A percentile compares a stretch with the other conserved stretches of the same genome.
phyloP scores from a whole-genome alignment of 2,113 vertebrate species.

The Callionymus lyra region DNA sequence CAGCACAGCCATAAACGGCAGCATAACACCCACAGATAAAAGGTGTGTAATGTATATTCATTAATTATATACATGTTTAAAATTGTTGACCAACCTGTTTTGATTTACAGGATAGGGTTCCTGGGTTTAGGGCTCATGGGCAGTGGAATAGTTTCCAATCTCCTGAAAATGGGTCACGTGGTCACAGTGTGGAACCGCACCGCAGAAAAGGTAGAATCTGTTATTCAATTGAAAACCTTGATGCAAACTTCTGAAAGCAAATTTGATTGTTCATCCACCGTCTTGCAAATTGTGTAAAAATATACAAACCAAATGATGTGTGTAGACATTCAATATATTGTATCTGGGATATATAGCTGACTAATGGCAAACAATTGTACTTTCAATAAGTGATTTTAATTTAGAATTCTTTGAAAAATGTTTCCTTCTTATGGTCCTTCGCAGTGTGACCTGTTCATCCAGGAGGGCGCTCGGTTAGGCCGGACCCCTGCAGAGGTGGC shows the following conservation, averaged over 20 bases:
- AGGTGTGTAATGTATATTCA: constrained; percentile 70
- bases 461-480: constrained; percentile 92
- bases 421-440: not conserved
- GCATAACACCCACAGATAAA: constrained; percentile 95
- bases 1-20: constrained; percentile 96
- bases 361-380: no score
- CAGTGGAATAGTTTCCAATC: constrained; percentile 93
- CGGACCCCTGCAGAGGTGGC: constrained; percentile 96
- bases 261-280: no score
- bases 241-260: no score
- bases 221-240: no score
- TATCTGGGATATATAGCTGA: no score
- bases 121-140: constrained; percentile 96
- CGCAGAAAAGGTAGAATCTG: constrained; percentile 91
- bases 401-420: not conserved
- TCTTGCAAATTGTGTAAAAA: no score
- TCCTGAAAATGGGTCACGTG: constrained; percentile 95
- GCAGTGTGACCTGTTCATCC: constrained; percentile 98
- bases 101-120: constrained; percentile 85
- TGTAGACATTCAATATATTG: not conserved
- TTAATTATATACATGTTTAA: no score
- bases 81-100: no score
- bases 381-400: not conserved
- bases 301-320: no score
- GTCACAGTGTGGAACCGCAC: constrained; percentile 98